Base-by-base conservation (phyloP, 2,113 vertebrate species). In the Gila orcuttii region DNA sequence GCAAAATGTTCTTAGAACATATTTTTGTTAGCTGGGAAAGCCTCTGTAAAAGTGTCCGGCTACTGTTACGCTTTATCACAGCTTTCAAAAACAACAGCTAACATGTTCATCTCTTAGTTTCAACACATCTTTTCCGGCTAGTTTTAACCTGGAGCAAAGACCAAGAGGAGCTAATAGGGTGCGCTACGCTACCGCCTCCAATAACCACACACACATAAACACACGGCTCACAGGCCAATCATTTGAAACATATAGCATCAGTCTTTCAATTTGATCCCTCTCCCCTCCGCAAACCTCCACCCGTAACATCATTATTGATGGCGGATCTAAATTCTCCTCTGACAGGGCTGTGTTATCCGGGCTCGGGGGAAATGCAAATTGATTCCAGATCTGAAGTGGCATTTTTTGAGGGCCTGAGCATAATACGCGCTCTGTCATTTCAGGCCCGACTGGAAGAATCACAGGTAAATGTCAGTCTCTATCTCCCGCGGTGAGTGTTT, bases 341-440 rank as follows among this genome's bases (percentile, higher is more conserved):
- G 95, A 94, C 95, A 94, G 93, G 91, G 92, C 91, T 90, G 85
- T 93, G 93, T 94, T 95, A 94, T 92, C 93, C 92, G 78, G 90
- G 89, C 94, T 91, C 93, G 69, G 92, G 88, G 94, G 93, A 95
- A 95, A 95, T 96, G 94, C 95, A 95, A 95, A 96, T 95, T 95
- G 94, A 95, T 96, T 95, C 94, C 90, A 94, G 94, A 95, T 95
- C 93, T 93, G 93, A 94, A 90, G 88, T 95, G 94, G 93, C 94
- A 95, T 95, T 95, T 95, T 94, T 94, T 87, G 66, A 94, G 92
- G 91, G 91, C 90, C 91, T 91, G 90, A 87, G 90, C 93, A 90
- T 91, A 90, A 93, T 93, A 93, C 92, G 91, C 87, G 84, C 90
- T 91, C 93, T 94, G 94, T 94, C 94, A 93, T 93, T 94, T 94